Base-by-base conservation (phyloP, 2,888 invertebrate species). In the Epinotia nisella region DNA sequence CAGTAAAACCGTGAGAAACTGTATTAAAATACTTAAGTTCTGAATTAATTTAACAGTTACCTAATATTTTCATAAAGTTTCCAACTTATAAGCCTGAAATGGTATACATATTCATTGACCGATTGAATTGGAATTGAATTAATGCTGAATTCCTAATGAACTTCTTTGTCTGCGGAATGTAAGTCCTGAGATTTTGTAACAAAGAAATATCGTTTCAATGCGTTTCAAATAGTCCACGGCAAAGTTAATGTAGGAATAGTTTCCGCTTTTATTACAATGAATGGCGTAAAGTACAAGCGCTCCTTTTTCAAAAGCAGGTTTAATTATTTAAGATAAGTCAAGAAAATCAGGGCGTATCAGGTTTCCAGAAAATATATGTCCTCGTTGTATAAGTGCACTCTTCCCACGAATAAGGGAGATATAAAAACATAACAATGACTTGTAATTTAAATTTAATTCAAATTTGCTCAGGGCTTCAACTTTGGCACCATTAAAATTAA, bases 51-150 rank as follows among this genome's bases (percentile, higher is more conserved):
- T 41, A 13, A 66, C 66, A 15, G 55, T 66, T 62, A n/a, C n/a
- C n/a, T n/a, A 21, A 66, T 55, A 66, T 56, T 41, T 39, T 56
- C 21, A 15, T 3, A 41, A 56, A 55, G 3, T n/a, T 39, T 15
- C 15, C 29, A 29, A 0, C n/a, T 55, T 19, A 21, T 53, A 66
- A 66, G 55, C 24, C 55, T 55, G 39, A 65, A 39, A 55, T 19
- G 17, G 2, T 17, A 67, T 72, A 49, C 55, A 72, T 72, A 68
- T 72, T 72, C 67, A 62, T 56, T 5, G 24, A 9, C 35, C 67
- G 67, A 72, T 68, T 51, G 67, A 61, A 56, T 67, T 45, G 29
- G 19, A 53, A 72, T 62, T 62, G 19, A 72, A 68, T 68, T 68
- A 67, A 62, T 61, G 15, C 45, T 17, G 67, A 45, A 35, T 56